Evolutionary conservation across 1,140 invertebrate genomes (phyloP).

Genomic region (Chlorops oryzae): DNA sequence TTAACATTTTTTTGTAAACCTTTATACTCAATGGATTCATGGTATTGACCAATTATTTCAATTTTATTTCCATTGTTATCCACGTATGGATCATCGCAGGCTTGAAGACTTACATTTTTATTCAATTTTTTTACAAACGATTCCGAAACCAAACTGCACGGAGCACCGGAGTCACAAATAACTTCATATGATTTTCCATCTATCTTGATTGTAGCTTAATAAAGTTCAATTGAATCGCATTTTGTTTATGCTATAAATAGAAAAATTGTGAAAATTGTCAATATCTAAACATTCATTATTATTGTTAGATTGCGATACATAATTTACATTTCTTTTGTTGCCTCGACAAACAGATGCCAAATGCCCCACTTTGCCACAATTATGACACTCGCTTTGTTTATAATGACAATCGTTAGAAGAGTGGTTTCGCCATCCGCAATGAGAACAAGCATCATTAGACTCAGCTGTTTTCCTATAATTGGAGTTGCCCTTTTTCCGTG

Average conservation of each 20-base stretch:
- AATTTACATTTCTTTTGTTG: conserved; percentile 5
- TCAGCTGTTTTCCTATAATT: too few species aligned
- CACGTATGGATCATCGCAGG: conserved; percentile 4
- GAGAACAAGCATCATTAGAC: too few species aligned
- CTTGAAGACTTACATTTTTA: conserved; percentile 6
- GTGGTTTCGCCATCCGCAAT: neutral
- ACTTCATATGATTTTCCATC: conserved; percentile 3
- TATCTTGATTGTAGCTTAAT: conserved; percentile 1
- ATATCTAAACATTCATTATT: neutral
- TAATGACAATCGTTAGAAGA: neutral
- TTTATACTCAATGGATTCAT: conserved; percentile 5
- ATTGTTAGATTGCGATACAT: conserved; percentile 5
- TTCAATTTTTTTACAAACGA: conserved; percentile 3
- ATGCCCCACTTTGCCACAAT: conserved; percentile 10
- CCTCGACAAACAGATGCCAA: conserved; percentile 5
- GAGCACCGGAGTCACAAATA: conserved; percentile 7
- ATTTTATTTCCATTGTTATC: conserved; percentile 11
- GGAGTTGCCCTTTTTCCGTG: too few species aligned
- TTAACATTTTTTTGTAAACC: conserved; percentile 3
- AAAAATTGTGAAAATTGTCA: conserved; percentile 7
- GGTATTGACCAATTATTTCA: conserved; percentile 10
- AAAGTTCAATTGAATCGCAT: conserved; percentile 3
- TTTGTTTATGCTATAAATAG: conserved; percentile 8
- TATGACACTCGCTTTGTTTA: neutral
- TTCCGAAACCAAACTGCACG: conserved; percentile 11